Base-by-base conservation (phyloP, 53 echinoderm and acorn worm genomes). In the Glandiceps talaboti region DNA sequence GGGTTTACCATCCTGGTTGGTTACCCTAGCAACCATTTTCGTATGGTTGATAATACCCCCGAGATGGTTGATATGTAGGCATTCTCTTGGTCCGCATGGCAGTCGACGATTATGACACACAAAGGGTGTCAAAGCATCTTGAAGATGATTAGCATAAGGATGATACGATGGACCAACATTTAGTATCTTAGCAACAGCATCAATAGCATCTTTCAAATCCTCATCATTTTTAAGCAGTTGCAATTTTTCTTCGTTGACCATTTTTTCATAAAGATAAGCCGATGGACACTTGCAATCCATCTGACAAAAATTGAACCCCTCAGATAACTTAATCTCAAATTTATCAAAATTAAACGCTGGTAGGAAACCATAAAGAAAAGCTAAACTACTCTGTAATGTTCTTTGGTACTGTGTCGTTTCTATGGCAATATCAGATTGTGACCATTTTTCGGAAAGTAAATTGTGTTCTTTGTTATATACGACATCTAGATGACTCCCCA, bases 311-410 rank as follows among this genome's bases (percentile, higher is more conserved):
- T 45, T 45, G 6, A 45, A 6, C 64, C 6, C 6, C 6, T 20
- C 20, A 20, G 6, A 12, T 20, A 6, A 6, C 64, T 45, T 6
- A 20, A 20, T 20, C 20, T 45, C 64, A 45, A 45, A 45, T 45
- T 20, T 6, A 20, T 45, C 64, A 45, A 45, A 45, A 28, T 81
- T 79, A 27, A 87, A 84, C n/a, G 74, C 85, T 27, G 89, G 89
- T 14, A 99, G 76, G 33, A 99, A 94, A 0, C 91, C 90, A 74
- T 84, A 99, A 87, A 99, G 85, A 75, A 99, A 99, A 27, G 99
- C 89, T 27, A 91, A 87, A 25, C 89, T 89, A 82, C 99, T 99
- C 80, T 94, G 99, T 84, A 89, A 85, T 0, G 99, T 99, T 33
- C 99, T 81, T 0, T 84, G 28, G 33, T 84, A 86, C 29, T 79